Conservation (phyloP, 2,797 vertebrate genomes). For the Lophotriccus pileatus region DNA sequence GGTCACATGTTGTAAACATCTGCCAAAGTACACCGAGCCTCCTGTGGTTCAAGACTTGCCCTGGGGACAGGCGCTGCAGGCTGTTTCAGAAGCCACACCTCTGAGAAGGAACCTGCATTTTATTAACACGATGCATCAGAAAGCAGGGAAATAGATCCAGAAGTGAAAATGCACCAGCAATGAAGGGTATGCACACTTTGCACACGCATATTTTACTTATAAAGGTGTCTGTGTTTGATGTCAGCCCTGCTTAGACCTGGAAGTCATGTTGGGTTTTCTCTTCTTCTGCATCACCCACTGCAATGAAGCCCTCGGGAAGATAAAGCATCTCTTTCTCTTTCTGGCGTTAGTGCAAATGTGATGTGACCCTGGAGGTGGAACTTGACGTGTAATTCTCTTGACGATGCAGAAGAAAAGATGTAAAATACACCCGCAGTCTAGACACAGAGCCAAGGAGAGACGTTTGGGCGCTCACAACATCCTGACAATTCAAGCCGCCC, state of each 20-base stretch:
- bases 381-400: background rate
- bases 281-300: background rate
- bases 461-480: background rate
- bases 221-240: background rate
- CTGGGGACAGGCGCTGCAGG: background rate
- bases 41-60: background rate
- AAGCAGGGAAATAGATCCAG: background rate
- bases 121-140: background rate
- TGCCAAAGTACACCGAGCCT: background rate
- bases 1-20: background rate
- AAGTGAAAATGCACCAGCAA: background rate
- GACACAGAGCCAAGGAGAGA: background rate
- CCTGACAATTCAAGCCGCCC: background rate
- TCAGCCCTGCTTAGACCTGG: background rate
- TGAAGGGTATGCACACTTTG: accelerated
- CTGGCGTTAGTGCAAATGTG: background rate
- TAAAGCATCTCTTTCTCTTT: background rate
- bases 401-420: background rate
- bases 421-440: background rate
- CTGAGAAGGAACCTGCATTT: background rate
- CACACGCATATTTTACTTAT: accelerated
- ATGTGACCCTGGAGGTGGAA: background rate
- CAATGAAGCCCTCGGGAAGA: background rate
- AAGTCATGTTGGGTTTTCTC: background rate
- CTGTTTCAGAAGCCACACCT: background rate